phyloP scores from a whole-genome alignment of 2,113 vertebrate species.

The Bubo bubo region DNA sequence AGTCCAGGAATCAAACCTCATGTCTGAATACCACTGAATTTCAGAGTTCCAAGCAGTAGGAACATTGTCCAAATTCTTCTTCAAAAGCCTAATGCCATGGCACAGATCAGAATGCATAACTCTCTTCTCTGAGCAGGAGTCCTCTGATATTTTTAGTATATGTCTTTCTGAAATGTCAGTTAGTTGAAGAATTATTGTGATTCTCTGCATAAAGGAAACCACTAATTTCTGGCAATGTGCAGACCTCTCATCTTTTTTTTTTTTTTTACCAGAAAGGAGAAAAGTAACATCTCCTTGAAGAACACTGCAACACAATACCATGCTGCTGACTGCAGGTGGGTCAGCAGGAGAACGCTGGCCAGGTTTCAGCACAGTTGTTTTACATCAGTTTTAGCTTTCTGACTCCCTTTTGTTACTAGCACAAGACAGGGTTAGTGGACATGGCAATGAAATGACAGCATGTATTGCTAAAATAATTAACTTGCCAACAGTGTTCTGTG shows the following conservation, averaged over 20 bases:
- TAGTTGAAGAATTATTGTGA: background rate
- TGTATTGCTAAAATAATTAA: background rate
- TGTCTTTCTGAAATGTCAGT: background rate
- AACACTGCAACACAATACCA: background rate
- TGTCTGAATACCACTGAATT: background rate
- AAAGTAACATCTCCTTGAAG: background rate
- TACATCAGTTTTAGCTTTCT: background rate
- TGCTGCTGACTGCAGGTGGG: background rate
- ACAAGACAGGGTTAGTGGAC: background rate
- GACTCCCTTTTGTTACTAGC: background rate
- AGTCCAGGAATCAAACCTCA: background rate
- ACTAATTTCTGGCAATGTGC: background rate
- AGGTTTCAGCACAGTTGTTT: background rate
- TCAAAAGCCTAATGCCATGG: background rate
- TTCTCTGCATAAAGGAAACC: background rate
- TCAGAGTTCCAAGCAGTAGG: background rate
- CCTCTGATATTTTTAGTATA: background rate
- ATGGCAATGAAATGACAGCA: background rate
- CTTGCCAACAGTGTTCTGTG: accelerated
- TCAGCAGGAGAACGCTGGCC: background rate
- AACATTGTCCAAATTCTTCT: background rate
- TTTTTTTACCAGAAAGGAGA: background rate
- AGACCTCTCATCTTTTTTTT: background rate
- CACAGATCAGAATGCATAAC: background rate
- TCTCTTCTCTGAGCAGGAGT: background rate